Conservation (phyloP, 2,113 vertebrate genomes). For the Gobiocypris rarus region DNA sequence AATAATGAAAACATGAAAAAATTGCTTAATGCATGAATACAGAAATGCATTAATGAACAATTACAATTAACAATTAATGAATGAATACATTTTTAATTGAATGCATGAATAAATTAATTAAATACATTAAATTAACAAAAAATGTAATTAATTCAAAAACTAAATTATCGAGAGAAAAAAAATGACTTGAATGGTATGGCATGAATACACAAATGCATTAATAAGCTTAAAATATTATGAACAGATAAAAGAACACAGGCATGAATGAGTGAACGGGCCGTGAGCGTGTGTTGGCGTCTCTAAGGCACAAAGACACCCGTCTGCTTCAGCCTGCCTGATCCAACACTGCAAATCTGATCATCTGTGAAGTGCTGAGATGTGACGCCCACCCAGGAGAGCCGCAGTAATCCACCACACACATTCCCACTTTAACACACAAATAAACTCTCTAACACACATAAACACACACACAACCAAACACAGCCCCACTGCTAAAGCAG, state of each 20-base stretch:
- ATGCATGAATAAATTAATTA: neutral
- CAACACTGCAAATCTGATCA: slow-evolving; percentile 9
- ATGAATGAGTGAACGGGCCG: neutral
- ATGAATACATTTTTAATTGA: neutral
- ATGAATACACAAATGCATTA: neutral
- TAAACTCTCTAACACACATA: neutral
- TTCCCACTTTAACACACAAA: slow-evolving; percentile 1
- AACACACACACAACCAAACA: neutral
- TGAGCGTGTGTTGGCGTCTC: neutral
- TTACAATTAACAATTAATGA: neutral
- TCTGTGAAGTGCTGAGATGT: slow-evolving; percentile 17
- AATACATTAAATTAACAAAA: neutral
- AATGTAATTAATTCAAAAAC: neutral
- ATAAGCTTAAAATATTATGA: neutral
- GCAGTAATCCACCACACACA: neutral
- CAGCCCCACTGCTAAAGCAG: neutral
- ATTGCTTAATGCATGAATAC: neutral
- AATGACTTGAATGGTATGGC: neutral
- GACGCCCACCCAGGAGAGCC: neutral
- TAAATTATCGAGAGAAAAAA: neutral
- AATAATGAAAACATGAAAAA: neutral
- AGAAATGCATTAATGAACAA: neutral
- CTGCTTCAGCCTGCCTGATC: neutral
- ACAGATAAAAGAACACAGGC: neutral
- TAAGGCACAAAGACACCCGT: neutral